Base-by-base conservation (phyloP, 2,888 invertebrate species). In the Ceratothoa steindachneri region DNA sequence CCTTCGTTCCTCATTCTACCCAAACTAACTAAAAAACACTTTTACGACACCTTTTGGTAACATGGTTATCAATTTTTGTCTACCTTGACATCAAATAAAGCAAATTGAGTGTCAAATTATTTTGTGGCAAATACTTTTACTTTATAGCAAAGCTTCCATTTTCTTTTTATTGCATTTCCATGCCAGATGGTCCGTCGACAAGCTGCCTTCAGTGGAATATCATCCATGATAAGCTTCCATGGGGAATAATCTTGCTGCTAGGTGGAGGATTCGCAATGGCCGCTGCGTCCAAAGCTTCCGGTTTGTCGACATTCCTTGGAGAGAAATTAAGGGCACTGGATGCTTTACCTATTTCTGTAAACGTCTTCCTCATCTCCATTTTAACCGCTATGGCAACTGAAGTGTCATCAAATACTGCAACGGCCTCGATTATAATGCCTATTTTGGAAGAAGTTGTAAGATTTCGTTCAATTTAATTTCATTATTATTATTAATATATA, bases 201-300 rank as follows among this genome's bases (percentile, higher is more conserved):
- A 41, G 71, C 82, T 27, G 81, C 82, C 70, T 86, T 84, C 85
- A 80, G 77, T 24, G 82, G 81, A 4, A 82, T 83, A 70, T 71
- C 15, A 70, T 80, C 1, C 83, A 84, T 55, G 81, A 82, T 5
- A 83, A 84, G 71, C 80, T 85, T 77, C 83, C 85, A 0, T 85
- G 85, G 85, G 93, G 94, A 65, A 88, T 95, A 2, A 88, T 95
- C 29, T 89, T 95, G 82, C 87, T 95, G 68, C 87, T 95, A 69
- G 93, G 95, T 65, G 95, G 95, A 30, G 95, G 95, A 0, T 95
- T 95, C 84, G 95, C 95, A 0, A 87, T 96, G 75, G 95, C 96
- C 0, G 91, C 92, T 79, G 95, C 92, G 77, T 92, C 93, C 81
- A 89, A 91, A 81, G 89, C 86, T 7, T 93, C 93, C 0, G 91